A percentile compares a stretch with the other conserved stretches of the same genome.
phyloP scores from a whole-genome alignment of 2,888 invertebrate species.

The Lepidocyrtinus sp. region DNA sequence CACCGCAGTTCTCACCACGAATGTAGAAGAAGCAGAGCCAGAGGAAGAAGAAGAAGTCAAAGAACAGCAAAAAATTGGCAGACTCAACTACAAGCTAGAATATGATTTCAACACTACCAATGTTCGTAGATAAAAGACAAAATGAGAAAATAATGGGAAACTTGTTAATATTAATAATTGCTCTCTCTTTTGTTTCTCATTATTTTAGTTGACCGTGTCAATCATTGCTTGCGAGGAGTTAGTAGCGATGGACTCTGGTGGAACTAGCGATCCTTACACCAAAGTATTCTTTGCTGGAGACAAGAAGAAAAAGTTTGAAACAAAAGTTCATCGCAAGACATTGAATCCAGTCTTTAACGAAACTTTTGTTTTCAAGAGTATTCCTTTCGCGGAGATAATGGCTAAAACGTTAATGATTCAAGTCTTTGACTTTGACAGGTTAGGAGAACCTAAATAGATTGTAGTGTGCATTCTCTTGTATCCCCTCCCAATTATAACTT shows the following conservation, averaged over 20 bases:
- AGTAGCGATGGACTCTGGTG: conserved; percentile 69
- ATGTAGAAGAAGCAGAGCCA: conserved; percentile 62
- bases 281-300: conserved; percentile 68
- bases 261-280: conserved; percentile 68
- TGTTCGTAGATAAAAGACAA: conserved; percentile 49
- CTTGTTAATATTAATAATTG: not conserved
- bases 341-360: conserved; percentile 67
- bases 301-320: conserved; percentile 70
- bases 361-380: conserved; percentile 68
- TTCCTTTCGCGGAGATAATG: conserved; percentile 69
- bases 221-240: conserved; percentile 67
- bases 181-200: not conserved
- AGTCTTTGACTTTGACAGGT: conserved; percentile 70
- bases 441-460: not conserved
- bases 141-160: not conserved
- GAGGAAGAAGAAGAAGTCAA: conserved; percentile 64
- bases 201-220: conserved; percentile 66
- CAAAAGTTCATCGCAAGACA: conserved; percentile 69
- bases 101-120: conserved; percentile 69
- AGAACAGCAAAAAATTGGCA: conserved; percentile 65
- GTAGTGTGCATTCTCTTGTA: not conserved
- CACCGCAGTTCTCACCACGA: conserved; percentile 56
- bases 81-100: conserved; percentile 68
- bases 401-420: conserved; percentile 68
- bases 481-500: not conserved